Evolutionary conservation across 2,797 vertebrate genomes (phyloP).

Genomic region (Chelon labrosus): DNA sequence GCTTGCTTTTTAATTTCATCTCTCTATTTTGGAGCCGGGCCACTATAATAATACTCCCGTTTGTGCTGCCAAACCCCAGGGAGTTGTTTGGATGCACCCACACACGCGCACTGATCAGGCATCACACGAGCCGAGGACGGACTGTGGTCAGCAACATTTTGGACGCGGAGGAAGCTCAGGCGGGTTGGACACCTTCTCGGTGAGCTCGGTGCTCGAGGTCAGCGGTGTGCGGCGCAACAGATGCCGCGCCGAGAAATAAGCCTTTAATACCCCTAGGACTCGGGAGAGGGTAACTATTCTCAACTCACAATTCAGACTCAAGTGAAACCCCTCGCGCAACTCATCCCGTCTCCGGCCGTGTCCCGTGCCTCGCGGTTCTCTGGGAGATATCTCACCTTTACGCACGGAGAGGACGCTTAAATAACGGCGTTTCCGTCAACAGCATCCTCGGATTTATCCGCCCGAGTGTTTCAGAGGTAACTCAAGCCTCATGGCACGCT

Average conservation of each 20-base stretch:
- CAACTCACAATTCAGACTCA: constrained; percentile 60
- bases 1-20: constrained; percentile 53
- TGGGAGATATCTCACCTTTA: constrained; percentile 33
- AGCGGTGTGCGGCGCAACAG: constrained; percentile 79
- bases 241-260: constrained; percentile 83
- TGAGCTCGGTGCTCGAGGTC: constrained; percentile 50
- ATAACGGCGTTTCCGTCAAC: neutral
- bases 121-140: constrained; percentile 16
- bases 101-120: constrained; percentile 33
- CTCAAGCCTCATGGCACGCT: constrained; percentile 40
- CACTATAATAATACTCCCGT: constrained; percentile 31
- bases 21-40: constrained; percentile 45
- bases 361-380: constrained; percentile 22
- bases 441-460: constrained; percentile 8
- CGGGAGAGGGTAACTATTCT: constrained; percentile 64
- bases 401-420: constrained; percentile 25
- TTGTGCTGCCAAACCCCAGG: constrained; percentile 38
- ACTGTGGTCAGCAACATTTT: constrained; percentile 25
- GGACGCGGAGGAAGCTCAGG: constrained; percentile 11
- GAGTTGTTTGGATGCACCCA: constrained; percentile 42
- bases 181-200: constrained; percentile 43
- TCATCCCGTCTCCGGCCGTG: constrained; percentile 32
- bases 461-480: constrained; percentile 15
- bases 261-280: constrained; percentile 80
- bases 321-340: constrained; percentile 55